These are phyloP conservation scores for Leptoclinus maculatus DNA, from an alignment of 2,797 vertebrate species.

Conservation along the genomic window DNA sequence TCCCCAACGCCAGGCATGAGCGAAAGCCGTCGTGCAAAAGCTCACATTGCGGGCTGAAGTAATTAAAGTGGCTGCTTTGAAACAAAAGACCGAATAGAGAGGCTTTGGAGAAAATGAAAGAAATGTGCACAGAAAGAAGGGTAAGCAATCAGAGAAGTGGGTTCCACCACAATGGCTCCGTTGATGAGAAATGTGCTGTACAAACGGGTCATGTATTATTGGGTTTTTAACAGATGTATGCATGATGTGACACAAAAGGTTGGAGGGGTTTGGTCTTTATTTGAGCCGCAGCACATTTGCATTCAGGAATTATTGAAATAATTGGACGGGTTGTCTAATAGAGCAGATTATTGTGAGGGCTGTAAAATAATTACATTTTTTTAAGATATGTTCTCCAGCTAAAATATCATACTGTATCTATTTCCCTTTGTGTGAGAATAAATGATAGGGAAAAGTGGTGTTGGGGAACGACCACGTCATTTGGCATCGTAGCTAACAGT, in stretches of 20 bases:
- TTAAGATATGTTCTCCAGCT: neutral
- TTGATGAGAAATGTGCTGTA: conserved; percentile 73
- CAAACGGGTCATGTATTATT: conserved; percentile 65
- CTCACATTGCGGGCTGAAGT: conserved; percentile 64
- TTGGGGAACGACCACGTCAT: neutral
- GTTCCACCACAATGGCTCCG: conserved; percentile 72
- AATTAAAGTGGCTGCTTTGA: conserved; percentile 77
- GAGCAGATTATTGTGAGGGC: neutral
- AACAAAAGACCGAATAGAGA: conserved; percentile 73
- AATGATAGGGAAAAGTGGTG: neutral
- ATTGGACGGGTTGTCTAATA: conserved; percentile 17
- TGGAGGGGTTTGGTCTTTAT: conserved; percentile 20
- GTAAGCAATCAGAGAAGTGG: conserved; percentile 68
- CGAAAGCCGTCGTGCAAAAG: conserved; percentile 71
- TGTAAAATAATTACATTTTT: neutral
- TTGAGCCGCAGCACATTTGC: conserved; percentile 15
- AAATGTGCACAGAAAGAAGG: conserved; percentile 55
- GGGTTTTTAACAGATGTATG: conserved; percentile 56
- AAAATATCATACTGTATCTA: neutral
- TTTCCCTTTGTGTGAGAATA: neutral
- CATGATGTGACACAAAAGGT: conserved; percentile 39
- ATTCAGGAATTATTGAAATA: conserved; percentile 9
- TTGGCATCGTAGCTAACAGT: neutral
- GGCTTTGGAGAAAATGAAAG: conserved; percentile 68
- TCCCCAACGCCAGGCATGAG: conserved; percentile 64